phyloP scores from a whole-genome alignment of 2,888 invertebrate genomes.

The Erebia epiphron region DNA sequence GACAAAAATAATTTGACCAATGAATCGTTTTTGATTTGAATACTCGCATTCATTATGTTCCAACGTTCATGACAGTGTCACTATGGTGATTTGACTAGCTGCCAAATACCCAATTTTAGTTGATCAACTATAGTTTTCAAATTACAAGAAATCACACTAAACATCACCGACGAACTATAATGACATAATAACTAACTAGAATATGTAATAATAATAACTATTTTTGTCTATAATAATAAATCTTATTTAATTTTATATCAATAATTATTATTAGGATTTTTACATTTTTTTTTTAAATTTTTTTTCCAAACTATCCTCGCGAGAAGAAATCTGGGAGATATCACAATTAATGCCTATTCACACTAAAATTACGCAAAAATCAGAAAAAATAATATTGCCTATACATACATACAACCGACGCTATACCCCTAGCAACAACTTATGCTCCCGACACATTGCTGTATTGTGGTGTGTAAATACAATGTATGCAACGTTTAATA shows the following conservation, averaged over 20 bases:
- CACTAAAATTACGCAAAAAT: slow-evolving; percentile 28
- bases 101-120: too few species aligned
- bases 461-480: too few species aligned
- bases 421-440: background rate
- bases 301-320: slow-evolving; percentile 26
- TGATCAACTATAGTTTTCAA: background rate
- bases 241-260: slow-evolving; percentile 21
- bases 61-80: too few species aligned
- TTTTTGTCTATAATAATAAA: slow-evolving; percentile 25
- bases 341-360: slow-evolving; percentile 31
- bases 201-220: slow-evolving; percentile 3
- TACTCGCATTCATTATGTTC: too few species aligned
- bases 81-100: too few species aligned
- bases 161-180: background rate
- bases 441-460: background rate
- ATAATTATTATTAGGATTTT: slow-evolving; percentile 27
- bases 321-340: slow-evolving; percentile 25
- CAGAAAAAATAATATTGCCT: slow-evolving; percentile 23
- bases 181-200: slow-evolving; percentile 1
- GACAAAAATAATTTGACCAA: too few species aligned
- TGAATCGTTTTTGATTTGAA: too few species aligned
- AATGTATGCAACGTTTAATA: too few species aligned
- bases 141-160: slow-evolving; percentile 10
- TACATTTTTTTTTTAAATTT: slow-evolving; percentile 34
- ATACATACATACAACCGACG: slow-evolving; percentile 28